Evolutionary conservation across 1,140 invertebrate species (phyloP), one percentile per base, ranked within the genome.

Genomic region (Drosophila pseudoobscura): DNA sequence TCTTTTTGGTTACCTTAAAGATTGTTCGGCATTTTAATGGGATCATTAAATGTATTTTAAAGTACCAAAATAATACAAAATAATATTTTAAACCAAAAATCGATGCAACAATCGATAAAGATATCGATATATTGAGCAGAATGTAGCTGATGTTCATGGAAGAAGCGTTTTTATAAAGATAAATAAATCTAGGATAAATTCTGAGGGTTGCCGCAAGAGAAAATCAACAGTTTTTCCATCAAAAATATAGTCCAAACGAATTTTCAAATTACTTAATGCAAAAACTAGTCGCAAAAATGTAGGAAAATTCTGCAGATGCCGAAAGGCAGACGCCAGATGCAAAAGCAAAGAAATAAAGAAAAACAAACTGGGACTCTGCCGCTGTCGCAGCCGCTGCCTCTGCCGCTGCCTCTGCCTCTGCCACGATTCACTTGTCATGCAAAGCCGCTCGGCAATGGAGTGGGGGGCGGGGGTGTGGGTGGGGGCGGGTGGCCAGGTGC

Each of bases 221-320:
- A 20, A 20, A 31, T 6, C 20, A 24, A 6, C 3, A 5, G 35
- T 39, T 39, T 39, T 39, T 15, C 15, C 20, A 17, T 55, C 24
- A 43, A 41, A 52, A 31, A 57, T 26, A 26, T n/a, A 43, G 29
- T 29, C 17, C 22, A 43, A 24, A 56, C 31, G 11, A 17, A 55
- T 45, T 63, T 74, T 63, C 69, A 66, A 75, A 58, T 75, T 74
- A 74, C 70, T 75, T 60, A 66, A 75, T 50, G 54, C 49, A 75
- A 54, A 74, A 75, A 50, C 50, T 73, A 74, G 45, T 69, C 49
- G 55, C 26, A 73, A 20, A 26, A 26, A 35, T 46, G 6, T 13
- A 52, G 15, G n/a, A 53, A 73, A 64, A 57, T 44, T 41, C 26
- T 52, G 9, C 35, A 39, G 35, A 11, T 39, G 9, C 9, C 35